Conservation (phyloP, 2,888 invertebrate species). For the Hirtodrosophila duncani region DNA sequence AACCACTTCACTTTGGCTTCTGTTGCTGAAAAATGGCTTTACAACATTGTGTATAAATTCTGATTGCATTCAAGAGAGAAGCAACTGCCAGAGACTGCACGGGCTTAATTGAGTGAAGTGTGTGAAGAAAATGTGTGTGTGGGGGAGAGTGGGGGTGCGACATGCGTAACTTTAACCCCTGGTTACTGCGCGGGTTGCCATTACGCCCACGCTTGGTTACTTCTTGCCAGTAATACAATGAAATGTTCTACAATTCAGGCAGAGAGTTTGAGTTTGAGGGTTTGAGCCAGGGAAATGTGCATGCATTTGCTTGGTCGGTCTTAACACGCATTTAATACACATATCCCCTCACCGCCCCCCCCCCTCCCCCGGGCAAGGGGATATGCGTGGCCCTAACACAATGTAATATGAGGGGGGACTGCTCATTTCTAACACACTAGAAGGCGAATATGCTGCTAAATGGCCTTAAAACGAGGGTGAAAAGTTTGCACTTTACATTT, state of each 20-base stretch:
- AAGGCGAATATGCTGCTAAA: conserved; percentile 73
- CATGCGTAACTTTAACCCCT: conserved; percentile 27
- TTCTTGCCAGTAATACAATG: conserved; percentile 32
- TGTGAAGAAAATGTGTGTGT: conserved; percentile 24
- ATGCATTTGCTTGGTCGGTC: conserved; percentile 54
- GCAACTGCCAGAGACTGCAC: conserved; percentile 44
- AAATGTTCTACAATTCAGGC: conserved; percentile 35
- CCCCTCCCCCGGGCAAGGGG: conserved; percentile 8
- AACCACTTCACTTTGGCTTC: conserved; percentile 57
- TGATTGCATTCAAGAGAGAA: conserved; percentile 59
- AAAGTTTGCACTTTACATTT: conserved; percentile 36
- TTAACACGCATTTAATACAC: conserved; percentile 62
- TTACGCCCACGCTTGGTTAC: conserved; percentile 50
- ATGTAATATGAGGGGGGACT: conserved; percentile 54
- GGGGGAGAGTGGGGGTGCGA: not conserved
- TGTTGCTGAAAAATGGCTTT: conserved; percentile 68
- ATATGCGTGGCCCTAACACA: conserved; percentile 25
- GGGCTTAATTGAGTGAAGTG: conserved; percentile 51
- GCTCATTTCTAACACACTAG: conserved; percentile 67
- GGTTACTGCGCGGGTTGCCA: conserved; percentile 27
- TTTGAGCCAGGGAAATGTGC: conserved; percentile 46
- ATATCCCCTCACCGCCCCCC: conserved; percentile 5
- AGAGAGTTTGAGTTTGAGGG: too few species aligned
- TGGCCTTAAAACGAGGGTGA: conserved; percentile 56
- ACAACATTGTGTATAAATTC: conserved; percentile 73